Evolutionary conservation across 2,113 vertebrate species (phyloP).

Genomic region (Microtus richardsoni): DNA sequence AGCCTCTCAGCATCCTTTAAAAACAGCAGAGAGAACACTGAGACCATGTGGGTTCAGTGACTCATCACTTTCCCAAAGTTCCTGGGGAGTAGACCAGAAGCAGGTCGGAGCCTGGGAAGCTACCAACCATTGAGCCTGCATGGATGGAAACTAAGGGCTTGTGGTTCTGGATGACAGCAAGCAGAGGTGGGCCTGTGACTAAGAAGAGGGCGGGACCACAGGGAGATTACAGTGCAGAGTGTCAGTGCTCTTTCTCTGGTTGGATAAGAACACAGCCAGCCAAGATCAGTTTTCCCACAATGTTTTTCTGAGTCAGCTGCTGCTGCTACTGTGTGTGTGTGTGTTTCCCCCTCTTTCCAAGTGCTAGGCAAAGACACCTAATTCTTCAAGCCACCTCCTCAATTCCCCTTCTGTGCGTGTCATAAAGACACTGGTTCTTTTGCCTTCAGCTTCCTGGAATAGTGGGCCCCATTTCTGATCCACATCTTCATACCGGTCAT

Average conservation of each 20-base stretch:
- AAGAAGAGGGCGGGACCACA: not conserved
- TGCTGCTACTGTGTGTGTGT: too few relatives aligned
- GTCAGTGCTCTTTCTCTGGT: not conserved
- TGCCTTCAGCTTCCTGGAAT: not conserved
- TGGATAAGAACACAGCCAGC: not conserved
- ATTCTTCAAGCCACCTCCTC: not conserved
- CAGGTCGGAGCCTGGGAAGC: not conserved
- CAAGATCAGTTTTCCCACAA: not conserved
- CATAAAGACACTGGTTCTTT: rapidly evolving
- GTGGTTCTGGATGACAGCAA: not conserved
- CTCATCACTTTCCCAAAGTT: too few relatives aligned
- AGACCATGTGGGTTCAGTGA: rapidly evolving
- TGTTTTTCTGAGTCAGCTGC: not conserved
- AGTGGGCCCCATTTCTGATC: rapidly evolving
- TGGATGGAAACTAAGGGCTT: too few relatives aligned
- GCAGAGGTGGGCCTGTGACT: rapidly evolving
- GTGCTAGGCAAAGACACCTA: not conserved
- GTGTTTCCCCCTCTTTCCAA: not conserved
- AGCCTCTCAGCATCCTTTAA: not conserved
- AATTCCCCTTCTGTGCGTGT: rapidly evolving
- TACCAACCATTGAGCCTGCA: not conserved
- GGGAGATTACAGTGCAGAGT: rapidly evolving
- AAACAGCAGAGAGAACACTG: not conserved
- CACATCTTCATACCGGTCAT: not conserved
- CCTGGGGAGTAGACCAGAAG: not conserved